phyloP scores from a whole-genome alignment of 2,113 vertebrate species.

The Tragulus kanchil region DNA sequence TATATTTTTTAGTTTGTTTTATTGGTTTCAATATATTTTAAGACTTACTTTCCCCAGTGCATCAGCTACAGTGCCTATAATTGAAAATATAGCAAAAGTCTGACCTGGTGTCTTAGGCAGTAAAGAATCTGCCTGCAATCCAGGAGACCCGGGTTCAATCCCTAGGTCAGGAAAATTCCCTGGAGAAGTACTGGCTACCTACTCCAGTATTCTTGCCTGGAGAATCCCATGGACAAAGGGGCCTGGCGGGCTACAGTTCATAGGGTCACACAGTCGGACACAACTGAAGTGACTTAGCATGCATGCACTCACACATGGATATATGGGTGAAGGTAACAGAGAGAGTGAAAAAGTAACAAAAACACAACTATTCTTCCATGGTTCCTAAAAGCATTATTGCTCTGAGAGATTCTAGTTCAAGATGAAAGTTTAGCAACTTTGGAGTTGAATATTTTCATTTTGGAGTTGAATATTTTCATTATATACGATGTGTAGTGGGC shows the following conservation, averaged over 20 bases:
- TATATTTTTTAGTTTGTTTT: background rate
- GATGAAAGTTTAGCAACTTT: background rate
- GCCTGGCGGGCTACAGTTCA: no score
- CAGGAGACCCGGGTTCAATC: no score
- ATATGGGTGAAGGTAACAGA: background rate
- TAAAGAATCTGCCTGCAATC: no score
- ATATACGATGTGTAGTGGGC: background rate
- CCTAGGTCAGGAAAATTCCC: no score
- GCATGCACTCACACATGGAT: background rate
- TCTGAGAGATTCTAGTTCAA: background rate
- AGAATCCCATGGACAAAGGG: no score
- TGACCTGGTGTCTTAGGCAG: background rate
- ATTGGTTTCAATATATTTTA: background rate
- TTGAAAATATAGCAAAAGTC: background rate
- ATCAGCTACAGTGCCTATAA: background rate
- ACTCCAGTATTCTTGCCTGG: no score
- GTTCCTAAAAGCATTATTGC: background rate
- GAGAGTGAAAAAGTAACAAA: conserved; percentile 18
- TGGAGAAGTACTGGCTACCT: no score
- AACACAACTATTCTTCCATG: background rate
- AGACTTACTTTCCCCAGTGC: background rate
- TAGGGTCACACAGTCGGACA: no score
- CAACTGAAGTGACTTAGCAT: no score
- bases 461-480: background rate
- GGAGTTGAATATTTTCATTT: background rate